Conservation (phyloP, 2,113 vertebrate genomes). For the Saguinus midas region DNA sequence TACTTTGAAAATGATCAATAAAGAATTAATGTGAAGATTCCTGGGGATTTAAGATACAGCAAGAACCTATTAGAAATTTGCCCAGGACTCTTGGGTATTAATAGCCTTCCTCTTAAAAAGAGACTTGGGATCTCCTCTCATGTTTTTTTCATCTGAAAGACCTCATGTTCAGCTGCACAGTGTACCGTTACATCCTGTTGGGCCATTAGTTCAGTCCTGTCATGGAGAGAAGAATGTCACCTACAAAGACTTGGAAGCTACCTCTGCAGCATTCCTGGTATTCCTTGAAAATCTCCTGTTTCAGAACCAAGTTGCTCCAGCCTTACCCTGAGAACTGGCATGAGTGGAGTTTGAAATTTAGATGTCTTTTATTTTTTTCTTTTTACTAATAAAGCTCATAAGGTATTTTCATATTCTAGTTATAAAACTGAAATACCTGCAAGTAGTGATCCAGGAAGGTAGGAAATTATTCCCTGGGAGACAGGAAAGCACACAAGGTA, state of each 20-base stretch:
- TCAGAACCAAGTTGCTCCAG: slow-evolving; percentile 39
- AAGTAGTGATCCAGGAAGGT: slow-evolving; percentile 62
- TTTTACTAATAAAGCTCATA: slow-evolving; percentile 59
- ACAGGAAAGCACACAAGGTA: slow-evolving; percentile 55
- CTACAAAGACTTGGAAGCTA: slow-evolving; percentile 51
- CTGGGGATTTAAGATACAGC: not conserved
- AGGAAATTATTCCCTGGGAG: slow-evolving; percentile 55
- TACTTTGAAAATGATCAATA: slow-evolving; percentile 14
- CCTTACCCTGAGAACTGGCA: slow-evolving; percentile 40
- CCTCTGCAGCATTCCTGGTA: slow-evolving; percentile 59
- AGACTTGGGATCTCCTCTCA: slow-evolving; percentile 46
- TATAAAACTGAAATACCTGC: slow-evolving; percentile 62
- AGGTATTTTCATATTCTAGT: slow-evolving; percentile 68
- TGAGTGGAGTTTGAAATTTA: slow-evolving; percentile 41
- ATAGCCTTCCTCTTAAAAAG: slow-evolving; percentile 23
- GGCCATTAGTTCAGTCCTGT: slow-evolving; percentile 57
- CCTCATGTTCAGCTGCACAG: slow-evolving; percentile 22
- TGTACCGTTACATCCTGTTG: slow-evolving; percentile 22
- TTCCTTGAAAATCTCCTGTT: slow-evolving; percentile 52
- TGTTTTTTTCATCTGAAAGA: slow-evolving; percentile 51
- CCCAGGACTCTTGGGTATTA: slow-evolving; percentile 6
- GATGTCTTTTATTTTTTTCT: slow-evolving; percentile 53
- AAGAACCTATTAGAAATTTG: slow-evolving; percentile 19
- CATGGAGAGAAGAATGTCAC: slow-evolving; percentile 46
- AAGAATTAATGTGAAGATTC: not conserved